Evolutionary conservation across 2,888 invertebrate genomes (phyloP), one percentile per base, ranked within the genome.

Genomic region (Hirtodrosophila confusa): DNA sequence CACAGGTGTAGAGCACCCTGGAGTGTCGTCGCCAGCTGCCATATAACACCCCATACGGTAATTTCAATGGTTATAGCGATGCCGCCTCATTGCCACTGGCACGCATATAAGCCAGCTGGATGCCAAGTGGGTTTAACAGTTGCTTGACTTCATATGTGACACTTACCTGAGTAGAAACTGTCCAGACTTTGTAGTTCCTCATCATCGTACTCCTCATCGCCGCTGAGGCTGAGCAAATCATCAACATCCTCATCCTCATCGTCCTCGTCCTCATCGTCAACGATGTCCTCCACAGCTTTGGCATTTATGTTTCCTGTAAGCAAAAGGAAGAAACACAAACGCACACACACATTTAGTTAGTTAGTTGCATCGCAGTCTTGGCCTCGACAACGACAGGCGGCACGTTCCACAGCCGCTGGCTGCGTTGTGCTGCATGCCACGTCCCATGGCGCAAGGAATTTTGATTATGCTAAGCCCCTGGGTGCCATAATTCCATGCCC

Each of bases 1-100:
- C 88, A 88, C 91, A 91, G 91, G 91, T 91, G 90, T 91, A 91
- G 90, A 88, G 90, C 90, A 91, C 91, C 91, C 91, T 86, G 80
- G 91, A 91, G 91, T 91, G 91, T 91, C 91, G 91, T 91, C 91
- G 89, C 90, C 89, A 89, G 88, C 78, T 84, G 89, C 86, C 91
- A 90, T 90, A 91, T 91, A 90, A 90, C 91, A 91, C 91, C 91
- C 91, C 73, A 82, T 90, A 91, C 91, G 86, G 88, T 89, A 90
- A 91, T 91, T 91, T 89, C 91, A 88, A 89, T 90, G 89, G 83
- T 85, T 89, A 87, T 89, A 78, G 79, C 87, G 82, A 54, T n/a
- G 48, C 53, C 9, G 9, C 31, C 31, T 31, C 31, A 31, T 31
- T 31, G 31, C 7, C 31, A 31, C 31, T 6, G 31, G 49, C 31